Percentiles rank a stretch among this genome's conserved stretches.
phyloP scores from a whole-genome alignment of 2,888 invertebrate genomes.

The Ypsolopha scabrella region DNA sequence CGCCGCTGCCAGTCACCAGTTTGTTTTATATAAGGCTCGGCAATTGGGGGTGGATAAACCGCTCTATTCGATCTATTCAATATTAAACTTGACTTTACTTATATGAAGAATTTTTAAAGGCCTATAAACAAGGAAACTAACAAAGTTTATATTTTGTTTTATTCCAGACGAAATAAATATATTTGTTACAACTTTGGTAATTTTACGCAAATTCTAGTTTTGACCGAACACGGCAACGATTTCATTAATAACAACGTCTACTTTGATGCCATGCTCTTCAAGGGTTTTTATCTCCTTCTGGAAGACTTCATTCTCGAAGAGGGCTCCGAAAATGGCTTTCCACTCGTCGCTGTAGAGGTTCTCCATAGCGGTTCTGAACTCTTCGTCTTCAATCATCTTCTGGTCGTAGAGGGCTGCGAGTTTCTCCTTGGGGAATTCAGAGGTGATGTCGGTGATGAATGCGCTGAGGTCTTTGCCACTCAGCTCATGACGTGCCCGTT shows the following conservation, averaged over 20 bases:
- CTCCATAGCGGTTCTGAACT: slow-evolving; percentile 36
- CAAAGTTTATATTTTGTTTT: no score
- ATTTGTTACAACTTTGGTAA: no score
- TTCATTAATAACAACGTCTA: slow-evolving; percentile 23
- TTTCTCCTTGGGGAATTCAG: slow-evolving; percentile 32
- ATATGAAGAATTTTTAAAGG: no score
- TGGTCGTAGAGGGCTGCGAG: slow-evolving; percentile 38
- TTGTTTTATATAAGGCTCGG: no score
- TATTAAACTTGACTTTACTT: no score
- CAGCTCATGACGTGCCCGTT: slow-evolving; percentile 16
- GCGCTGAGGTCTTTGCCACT: slow-evolving; percentile 31
- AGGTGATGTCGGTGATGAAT: slow-evolving; percentile 31
- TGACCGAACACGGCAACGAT: slow-evolving; percentile 41
- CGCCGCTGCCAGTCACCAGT: no score
- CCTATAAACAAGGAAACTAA: no score
- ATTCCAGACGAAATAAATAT: no score
- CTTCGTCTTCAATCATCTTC: slow-evolving; percentile 38
- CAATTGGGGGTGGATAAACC: no score
- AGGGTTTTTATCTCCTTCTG: slow-evolving; percentile 29
- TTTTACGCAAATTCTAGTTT: not conserved
- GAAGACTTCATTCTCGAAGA: slow-evolving; percentile 38
- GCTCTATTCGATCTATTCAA: no score
- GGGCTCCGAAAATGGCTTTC: slow-evolving; percentile 24
- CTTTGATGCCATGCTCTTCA: slow-evolving; percentile 33
- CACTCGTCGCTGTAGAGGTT: slow-evolving; percentile 42